Base-by-base conservation (phyloP, 2,888 invertebrate genomes). In the Ochropleura plecta region DNA sequence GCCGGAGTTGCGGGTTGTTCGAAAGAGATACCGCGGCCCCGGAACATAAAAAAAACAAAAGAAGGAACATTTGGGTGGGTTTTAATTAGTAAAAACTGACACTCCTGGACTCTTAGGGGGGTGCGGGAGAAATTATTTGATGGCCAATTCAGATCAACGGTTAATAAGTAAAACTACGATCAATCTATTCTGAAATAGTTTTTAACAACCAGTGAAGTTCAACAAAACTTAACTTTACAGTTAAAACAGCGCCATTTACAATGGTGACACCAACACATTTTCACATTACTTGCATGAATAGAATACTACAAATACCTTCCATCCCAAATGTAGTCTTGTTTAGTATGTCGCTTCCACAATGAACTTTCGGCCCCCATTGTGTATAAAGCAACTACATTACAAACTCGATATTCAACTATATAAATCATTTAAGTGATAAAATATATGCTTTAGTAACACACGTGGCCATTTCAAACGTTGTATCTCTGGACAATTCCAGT, bases 401-500 rank as follows among this genome's bases (percentile, higher is more conserved):
- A 6, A 72, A 72, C 72, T 80, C 69, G 60, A 80, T 72, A 80
- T 70, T 20, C 14, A 7, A 51, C 20, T 16, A 5, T 49, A 64
- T 84, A 70, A 72, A 80, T 80, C 76, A 80, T 81, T 64, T 73
- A 12, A 20, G 42, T 30, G 12, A 68, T 69, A 73, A 55, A 69
- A 69, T 66, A 75, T 63, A 59, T 62, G 12, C 20, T 63, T 51
- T 60, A 75, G 49, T 75, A 51, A 46, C 16, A 59, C 16, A 65
- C 30, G 30, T 30, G 55, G 55, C 67, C 42, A 74, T 83, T 72
- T 77, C 44, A 40, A 40, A 44, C 30, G 30, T 72, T 44, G 57
- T 65, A 46, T 81, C 84, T 76, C 69, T 73, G 67, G 62, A 72
- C 70, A 84, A 82, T 84, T 63, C 42, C 71, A 79, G 79, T 79